Conservation (phyloP, 2,113 vertebrate genomes). For the Acanthisitta chloris region DNA sequence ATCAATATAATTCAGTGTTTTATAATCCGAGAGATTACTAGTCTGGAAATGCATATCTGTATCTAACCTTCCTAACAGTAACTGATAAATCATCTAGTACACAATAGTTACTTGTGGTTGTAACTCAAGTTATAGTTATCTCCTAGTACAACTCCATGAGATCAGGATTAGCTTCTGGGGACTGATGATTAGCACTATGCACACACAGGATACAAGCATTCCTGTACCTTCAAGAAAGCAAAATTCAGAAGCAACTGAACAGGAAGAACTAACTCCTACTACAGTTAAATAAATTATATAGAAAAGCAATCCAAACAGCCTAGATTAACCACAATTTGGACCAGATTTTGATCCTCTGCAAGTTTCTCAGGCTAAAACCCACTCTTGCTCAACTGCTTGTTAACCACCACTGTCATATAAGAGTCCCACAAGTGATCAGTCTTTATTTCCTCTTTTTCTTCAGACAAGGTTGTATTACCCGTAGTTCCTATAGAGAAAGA, state of each 20-base stretch:
- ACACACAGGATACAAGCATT: background rate
- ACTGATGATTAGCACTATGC: background rate
- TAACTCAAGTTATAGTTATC: background rate
- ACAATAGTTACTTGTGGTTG: background rate
- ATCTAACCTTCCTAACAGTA: background rate
- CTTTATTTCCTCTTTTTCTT: background rate
- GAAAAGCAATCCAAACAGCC: accelerated
- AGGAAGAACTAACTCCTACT: background rate
- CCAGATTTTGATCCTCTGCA: background rate
- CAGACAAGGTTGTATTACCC: background rate
- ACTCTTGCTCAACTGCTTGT: background rate
- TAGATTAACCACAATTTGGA: background rate
- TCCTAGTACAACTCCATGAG: background rate
- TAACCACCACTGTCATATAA: background rate
- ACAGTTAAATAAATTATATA: background rate
- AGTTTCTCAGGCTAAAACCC: background rate
- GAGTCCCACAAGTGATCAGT: background rate
- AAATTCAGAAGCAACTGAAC: background rate
- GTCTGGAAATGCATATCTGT: background rate
- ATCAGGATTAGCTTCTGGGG: background rate
- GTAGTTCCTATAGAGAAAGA: background rate
- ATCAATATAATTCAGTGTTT: background rate
- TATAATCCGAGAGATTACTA: background rate
- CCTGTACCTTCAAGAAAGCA: background rate
- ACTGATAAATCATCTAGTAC: background rate